A percentile compares a stretch with the other conserved stretches of the same genome.
Conservation (phyloP, 2,888 invertebrate species). For the Agapostemon virescens region DNA sequence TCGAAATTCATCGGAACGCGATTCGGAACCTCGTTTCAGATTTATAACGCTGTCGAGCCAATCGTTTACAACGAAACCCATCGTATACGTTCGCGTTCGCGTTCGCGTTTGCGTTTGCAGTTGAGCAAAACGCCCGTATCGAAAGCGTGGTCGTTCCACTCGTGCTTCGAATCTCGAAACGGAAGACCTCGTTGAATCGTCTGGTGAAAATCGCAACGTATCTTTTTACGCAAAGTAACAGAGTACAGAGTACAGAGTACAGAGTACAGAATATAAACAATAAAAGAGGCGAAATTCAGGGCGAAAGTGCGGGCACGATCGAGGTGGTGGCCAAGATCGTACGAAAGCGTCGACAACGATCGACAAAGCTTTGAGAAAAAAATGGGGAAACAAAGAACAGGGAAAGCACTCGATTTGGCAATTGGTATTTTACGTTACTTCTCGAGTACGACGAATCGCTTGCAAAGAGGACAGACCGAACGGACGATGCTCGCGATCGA, state of each 20-base stretch:
- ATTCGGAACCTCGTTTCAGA: conserved; percentile 51
- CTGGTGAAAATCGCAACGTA: background rate
- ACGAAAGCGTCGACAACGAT: background rate
- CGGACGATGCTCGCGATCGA: background rate
- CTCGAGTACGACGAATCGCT: background rate
- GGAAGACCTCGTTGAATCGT: background rate
- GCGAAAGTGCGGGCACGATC: background rate
- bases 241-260: background rate
- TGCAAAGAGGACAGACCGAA: background rate
- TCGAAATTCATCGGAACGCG: conserved; percentile 49
- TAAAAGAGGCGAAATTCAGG: too few relatives aligned
- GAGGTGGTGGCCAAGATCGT: too few relatives aligned
- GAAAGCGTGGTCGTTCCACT: background rate
- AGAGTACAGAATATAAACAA: background rate
- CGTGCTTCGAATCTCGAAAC: background rate
- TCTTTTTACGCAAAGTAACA: background rate
- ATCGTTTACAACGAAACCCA: conserved; percentile 53
- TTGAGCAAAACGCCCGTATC: background rate
- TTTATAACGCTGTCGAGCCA: conserved; percentile 47
- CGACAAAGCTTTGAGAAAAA: background rate
- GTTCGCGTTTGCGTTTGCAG: too few relatives aligned
- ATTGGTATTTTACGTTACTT: background rate
- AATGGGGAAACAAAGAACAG: too few relatives aligned
- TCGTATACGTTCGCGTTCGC: background rate
- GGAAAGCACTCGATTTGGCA: background rate